phyloP scores from a whole-genome alignment of 1,140 invertebrate genomes.

The Drosophila bocki region DNA sequence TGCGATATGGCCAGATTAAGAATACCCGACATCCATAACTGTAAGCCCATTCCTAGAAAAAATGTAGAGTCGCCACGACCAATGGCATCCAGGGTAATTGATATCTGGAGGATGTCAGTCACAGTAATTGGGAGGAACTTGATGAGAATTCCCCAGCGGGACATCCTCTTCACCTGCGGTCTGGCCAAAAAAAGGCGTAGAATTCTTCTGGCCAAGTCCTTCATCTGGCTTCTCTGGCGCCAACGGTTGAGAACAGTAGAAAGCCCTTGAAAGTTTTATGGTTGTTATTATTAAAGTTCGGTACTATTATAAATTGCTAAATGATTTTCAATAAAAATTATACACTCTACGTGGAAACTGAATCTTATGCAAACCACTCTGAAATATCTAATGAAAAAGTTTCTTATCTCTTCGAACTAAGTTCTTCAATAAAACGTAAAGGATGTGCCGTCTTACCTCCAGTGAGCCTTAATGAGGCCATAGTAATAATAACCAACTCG shows the following conservation, averaged over 20 bases:
- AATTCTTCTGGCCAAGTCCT: background rate
- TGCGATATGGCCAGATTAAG: slow-evolving; percentile 21
- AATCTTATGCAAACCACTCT: too few relatives aligned
- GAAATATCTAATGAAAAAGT: too few relatives aligned
- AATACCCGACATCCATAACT: slow-evolving; percentile 7
- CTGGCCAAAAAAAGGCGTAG: background rate
- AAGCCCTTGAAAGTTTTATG: background rate
- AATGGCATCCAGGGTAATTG: background rate
- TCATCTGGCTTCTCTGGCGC: slow-evolving; percentile 7
- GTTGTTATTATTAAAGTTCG: background rate
- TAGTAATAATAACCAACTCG: slow-evolving; percentile 7
- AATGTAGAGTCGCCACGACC: background rate
- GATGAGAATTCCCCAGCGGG: slow-evolving; percentile 2
- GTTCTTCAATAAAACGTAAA: background rate
- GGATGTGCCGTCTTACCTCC: background rate
- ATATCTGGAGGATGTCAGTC: slow-evolving; percentile 11
- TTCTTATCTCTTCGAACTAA: background rate
- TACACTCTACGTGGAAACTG: too few relatives aligned
- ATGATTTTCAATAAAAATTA: too few relatives aligned
- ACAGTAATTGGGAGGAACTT: background rate
- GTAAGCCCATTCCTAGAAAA: background rate
- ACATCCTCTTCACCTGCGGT: slow-evolving; percentile 17
- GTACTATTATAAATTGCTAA: too few relatives aligned
- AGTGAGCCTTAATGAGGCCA: background rate
- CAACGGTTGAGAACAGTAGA: slow-evolving; percentile 15